Evolutionary conservation across 2,797 vertebrate genomes (phyloP).

Genomic region (Sebastes steindachneri): DNA sequence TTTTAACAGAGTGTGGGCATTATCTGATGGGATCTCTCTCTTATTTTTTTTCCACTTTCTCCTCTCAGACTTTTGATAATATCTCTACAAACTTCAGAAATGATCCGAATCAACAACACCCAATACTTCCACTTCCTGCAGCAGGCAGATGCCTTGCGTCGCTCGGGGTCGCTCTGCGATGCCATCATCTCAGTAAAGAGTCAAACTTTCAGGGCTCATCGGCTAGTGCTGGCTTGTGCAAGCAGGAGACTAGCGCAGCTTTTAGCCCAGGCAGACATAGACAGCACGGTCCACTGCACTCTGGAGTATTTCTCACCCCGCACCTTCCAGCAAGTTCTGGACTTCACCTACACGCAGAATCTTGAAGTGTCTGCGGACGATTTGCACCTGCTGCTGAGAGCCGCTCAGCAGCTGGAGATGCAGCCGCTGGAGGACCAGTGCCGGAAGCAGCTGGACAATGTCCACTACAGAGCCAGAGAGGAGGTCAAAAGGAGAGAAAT

Average conservation of each 20-base stretch:
- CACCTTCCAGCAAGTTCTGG: conserved; percentile 87
- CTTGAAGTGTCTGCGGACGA: conserved; percentile 83
- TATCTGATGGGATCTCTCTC: conserved; percentile 14
- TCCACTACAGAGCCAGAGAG: conserved; percentile 8
- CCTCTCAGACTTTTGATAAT: conserved; percentile 32
- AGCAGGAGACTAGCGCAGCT: conserved; percentile 81
- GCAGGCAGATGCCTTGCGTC: conserved; percentile 81
- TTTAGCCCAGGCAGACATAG: conserved; percentile 50
- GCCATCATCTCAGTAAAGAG: conserved; percentile 80
- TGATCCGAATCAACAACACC: conserved; percentile 84
- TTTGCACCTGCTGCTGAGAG: conserved; percentile 78
- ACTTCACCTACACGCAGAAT: conserved; percentile 83
- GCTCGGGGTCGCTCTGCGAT: conserved; percentile 82
- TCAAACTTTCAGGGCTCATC: conserved; percentile 84
- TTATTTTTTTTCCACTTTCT: background rate
- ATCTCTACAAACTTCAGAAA: conserved; percentile 51
- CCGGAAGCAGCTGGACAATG: conserved; percentile 62
- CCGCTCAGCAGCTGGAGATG: conserved; percentile 83
- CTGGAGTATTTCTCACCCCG: conserved; percentile 79
- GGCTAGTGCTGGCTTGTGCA: conserved; percentile 85
- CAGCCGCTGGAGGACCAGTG: conserved; percentile 83
- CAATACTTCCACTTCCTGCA: conserved; percentile 83
- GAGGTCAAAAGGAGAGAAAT: background rate
- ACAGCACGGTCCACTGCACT: conserved; percentile 66
- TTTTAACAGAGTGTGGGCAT: background rate